Evolutionary conservation across 2,888 invertebrate species (phyloP).

Genomic region (Xylota sylvarum): DNA sequence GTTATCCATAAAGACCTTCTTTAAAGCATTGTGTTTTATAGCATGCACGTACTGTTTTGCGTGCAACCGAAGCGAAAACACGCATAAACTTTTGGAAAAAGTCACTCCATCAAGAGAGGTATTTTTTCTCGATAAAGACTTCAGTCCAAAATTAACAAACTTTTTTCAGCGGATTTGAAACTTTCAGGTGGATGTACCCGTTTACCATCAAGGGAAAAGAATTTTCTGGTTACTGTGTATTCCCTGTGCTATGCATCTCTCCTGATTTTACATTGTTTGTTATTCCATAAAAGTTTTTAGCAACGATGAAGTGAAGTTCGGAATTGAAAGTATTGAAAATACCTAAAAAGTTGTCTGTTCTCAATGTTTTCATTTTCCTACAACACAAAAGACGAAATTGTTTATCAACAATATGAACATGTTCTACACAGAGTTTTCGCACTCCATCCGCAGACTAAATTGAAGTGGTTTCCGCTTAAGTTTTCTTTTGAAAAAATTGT

Average conservation of each 20-base stretch:
- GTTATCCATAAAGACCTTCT: neutral
- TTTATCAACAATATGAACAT: constrained; percentile 12
- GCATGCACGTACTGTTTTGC: constrained; percentile 16
- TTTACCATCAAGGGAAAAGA: constrained; percentile 6
- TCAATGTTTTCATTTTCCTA: neutral
- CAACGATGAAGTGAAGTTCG: constrained; percentile 21
- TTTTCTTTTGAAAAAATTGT: constrained; percentile 5
- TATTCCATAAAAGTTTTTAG: constrained; percentile 12
- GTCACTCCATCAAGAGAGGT: neutral
- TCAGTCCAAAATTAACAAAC: constrained; percentile 31
- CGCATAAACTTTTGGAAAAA: constrained; percentile 14
- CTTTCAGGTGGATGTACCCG: constrained; percentile 33
- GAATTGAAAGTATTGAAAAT: constrained; percentile 34
- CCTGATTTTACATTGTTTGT: constrained; percentile 33
- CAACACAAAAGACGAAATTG: constrained; percentile 22
- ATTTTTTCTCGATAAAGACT: constrained; percentile 29
- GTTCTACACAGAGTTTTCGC: neutral
- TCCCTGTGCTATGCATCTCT: constrained; percentile 24
- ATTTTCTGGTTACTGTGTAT: constrained; percentile 23
- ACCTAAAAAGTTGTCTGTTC: neutral
- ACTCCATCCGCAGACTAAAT: neutral
- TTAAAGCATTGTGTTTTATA: neutral
- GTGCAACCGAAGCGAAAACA: constrained; percentile 11
- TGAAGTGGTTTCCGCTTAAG: neutral
- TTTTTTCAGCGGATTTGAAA: constrained; percentile 30